Evolutionary conservation across 2,797 vertebrate species (phyloP), one percentile per base, ranked within the genome.

Genomic region (Coregonus ussuriensis): DNA sequence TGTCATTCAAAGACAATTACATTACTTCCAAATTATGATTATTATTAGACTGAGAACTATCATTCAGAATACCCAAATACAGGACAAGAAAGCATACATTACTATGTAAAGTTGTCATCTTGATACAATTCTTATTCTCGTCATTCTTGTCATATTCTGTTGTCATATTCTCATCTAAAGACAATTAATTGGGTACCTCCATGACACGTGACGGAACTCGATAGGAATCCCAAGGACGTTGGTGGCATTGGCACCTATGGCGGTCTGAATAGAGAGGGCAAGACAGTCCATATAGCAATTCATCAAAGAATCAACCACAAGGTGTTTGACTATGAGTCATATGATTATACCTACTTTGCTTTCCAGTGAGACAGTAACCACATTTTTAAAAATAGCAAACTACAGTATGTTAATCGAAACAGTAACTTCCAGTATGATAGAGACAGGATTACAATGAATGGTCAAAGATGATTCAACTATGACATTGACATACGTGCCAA

Each of bases 151-250:
- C 54, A 56, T 14, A 53, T 14, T 53, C 52, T 53, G 52, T 16
- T 4, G 54, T n/a, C 5, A 59, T 25, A 63, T 63, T 63, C 59
- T 11, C n/a, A 25, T 25, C 59, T 9, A 63, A 63, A 63, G 21
- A 63, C n/a, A 63, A 63, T 63, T 9, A 29, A 63, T 63, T 29
- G n/a, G 59, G 59, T 79, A 95, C 95, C 95, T 95, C 93, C 92
- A 96, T 4, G 94, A 95, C 75, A 96, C 88, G 0, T 95, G 92
- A 3, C 94, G 91, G 80, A 93, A 95, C 83, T 95, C 95, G 25
- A 94, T 92, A 3, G 94, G 93, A 41, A 95, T 91, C 63, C 91
- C 93, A 3, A 95, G 89, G 79, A 96, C 88, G 1, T 88, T 93
- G 71, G 94, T 93, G 62, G 95, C 94, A 69, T 95, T 95, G 14